These are phyloP conservation scores for Orchesellides sinensis DNA, from an alignment of 2,888 invertebrate genomes.

Conservation along the genomic window DNA sequence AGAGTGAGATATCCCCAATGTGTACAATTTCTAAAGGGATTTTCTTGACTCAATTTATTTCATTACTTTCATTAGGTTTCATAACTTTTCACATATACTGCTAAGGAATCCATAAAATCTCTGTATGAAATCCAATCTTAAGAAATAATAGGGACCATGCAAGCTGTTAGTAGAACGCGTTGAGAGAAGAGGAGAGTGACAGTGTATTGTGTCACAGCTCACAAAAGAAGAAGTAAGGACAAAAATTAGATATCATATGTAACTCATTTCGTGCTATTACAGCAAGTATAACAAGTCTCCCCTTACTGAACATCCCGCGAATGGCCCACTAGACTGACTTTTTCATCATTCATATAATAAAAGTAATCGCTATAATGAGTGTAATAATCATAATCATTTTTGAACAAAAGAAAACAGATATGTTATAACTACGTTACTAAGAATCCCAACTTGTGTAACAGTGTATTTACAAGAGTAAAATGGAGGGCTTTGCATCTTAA, in stretches of 20 bases:
- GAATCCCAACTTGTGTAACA: not conserved
- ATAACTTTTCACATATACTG: conserved; percentile 52
- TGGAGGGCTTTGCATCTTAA: conserved; percentile 17
- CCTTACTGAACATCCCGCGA: not conserved
- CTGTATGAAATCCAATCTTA: conserved; percentile 51
- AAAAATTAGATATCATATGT: conserved; percentile 9
- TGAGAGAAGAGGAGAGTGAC: conserved; percentile 11
- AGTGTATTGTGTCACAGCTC: conserved; percentile 48
- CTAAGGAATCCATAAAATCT: conserved; percentile 55
- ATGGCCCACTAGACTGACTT: conserved; percentile 15
- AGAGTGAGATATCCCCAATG: conserved; percentile 57
- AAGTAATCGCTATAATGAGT: conserved; percentile 70
- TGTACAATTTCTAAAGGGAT: conserved; percentile 60
- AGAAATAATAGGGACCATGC: conserved; percentile 4
- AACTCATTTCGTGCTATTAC: conserved; percentile 17
- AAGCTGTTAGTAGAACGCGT: too few species aligned
- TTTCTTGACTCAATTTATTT: conserved; percentile 65
- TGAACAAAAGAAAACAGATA: conserved; percentile 55
- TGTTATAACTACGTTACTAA: conserved; percentile 11
- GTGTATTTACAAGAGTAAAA: conserved; percentile 1
- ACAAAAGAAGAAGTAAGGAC: conserved; percentile 35
- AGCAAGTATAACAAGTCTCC: conserved; percentile 28
- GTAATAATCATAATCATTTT: conserved; percentile 66
- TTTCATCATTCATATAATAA: conserved; percentile 62
- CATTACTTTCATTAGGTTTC: conserved; percentile 65